Evolutionary conservation across 2,888 invertebrate species (phyloP).

Genomic region (Torymus auratus): DNA sequence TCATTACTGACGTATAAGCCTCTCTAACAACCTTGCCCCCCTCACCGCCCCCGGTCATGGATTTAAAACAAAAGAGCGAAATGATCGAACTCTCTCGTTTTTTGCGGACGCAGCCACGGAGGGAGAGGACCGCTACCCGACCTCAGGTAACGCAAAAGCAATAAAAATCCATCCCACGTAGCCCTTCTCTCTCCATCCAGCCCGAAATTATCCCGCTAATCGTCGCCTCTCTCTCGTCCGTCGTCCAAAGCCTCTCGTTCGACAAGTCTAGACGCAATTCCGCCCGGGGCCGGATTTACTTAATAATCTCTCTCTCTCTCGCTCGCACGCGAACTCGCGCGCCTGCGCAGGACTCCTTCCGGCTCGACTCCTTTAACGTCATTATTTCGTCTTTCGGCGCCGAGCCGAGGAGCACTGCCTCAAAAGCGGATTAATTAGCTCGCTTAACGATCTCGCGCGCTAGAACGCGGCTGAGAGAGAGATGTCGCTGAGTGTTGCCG

Average conservation of each 20-base stretch:
- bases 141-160: conserved; percentile 71
- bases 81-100: conserved; percentile 45
- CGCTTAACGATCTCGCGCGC: conserved; percentile 64
- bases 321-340: neutral
- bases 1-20: conserved; percentile 33
- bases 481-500: too few species aligned
- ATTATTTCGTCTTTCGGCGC: conserved; percentile 61
- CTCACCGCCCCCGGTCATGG: too few species aligned
- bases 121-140: conserved; percentile 74
- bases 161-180: conserved; percentile 1
- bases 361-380: conserved; percentile 63
- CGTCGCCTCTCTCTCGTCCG: neutral
- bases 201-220: conserved; percentile 38
- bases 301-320: conserved; percentile 61
- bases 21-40: conserved; percentile 30
- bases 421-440: conserved; percentile 71
- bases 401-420: conserved; percentile 59
- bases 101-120: conserved; percentile 73
- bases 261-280: conserved; percentile 56
- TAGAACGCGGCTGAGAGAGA: too few species aligned
- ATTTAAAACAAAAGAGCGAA: conserved; percentile 40
- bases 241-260: conserved; percentile 30
- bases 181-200: neutral
- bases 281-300: conserved; percentile 55
- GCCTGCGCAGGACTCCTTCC: conserved; percentile 42